Evolutionary conservation across 2,888 invertebrate species (phyloP).

Genomic region (Oligia latruncula): DNA sequence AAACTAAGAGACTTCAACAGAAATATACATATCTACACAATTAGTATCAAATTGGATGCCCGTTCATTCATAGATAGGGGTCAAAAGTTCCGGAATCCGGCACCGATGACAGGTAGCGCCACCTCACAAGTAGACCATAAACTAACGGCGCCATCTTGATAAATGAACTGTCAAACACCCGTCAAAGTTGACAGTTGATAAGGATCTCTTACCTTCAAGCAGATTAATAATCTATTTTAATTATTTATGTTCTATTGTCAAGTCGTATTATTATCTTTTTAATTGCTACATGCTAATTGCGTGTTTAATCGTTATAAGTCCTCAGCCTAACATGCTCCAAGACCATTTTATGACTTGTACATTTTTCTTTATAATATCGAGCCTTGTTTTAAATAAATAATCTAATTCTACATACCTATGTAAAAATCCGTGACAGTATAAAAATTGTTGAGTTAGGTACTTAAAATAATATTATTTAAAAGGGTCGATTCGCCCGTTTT

Average conservation of each 20-base stretch:
- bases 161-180: constrained; percentile 41
- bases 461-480: neutral
- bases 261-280: constrained; percentile 34
- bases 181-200: constrained; percentile 30
- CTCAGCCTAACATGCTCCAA: constrained; percentile 10
- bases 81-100: constrained; percentile 22
- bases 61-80: constrained; percentile 17
- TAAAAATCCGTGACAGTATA: no score
- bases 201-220: constrained; percentile 2
- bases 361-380: constrained; percentile 21
- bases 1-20: neutral
- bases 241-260: constrained; percentile 41
- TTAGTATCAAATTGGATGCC: neutral
- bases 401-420: neutral
- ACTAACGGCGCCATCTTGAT: constrained; percentile 36
- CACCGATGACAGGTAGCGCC: constrained; percentile 37
- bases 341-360: constrained; percentile 22
- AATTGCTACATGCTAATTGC: constrained; percentile 42
- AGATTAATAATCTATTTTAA: constrained; percentile 13
- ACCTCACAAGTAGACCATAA: constrained; percentile 43
- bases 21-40: neutral
- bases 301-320: constrained; percentile 35
- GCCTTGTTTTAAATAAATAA: constrained; percentile 15
- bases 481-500: neutral
- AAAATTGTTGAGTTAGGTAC: neutral